A percentile compares a stretch with the other conserved stretches of the same genome.
Conservation (phyloP, 2,113 vertebrate species). For the Conger conger region DNA sequence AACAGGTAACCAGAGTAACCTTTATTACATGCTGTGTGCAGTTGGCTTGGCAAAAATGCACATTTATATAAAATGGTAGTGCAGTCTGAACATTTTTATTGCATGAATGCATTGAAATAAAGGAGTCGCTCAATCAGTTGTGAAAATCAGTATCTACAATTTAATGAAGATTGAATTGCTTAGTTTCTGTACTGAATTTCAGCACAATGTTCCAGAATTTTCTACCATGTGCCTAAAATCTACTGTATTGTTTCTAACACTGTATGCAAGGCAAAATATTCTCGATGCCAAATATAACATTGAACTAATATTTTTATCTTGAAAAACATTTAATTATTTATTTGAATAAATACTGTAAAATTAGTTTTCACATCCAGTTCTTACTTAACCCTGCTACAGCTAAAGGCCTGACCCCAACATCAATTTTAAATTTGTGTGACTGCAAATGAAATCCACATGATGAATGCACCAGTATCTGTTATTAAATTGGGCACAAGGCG, state of each 20-base stretch:
- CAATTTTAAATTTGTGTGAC: neutral
- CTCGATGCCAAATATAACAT: constrained; percentile 48
- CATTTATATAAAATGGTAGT: no score
- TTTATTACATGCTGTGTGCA: constrained; percentile 1
- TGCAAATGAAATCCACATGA: neutral
- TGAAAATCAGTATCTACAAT: neutral
- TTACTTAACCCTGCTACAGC: neutral
- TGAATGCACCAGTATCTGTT: neutral
- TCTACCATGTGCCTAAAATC: constrained; percentile 30
- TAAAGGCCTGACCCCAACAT: neutral
- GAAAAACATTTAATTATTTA: constrained; percentile 54
- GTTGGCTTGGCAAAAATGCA: neutral
- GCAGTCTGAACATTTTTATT: neutral
- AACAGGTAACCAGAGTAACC: neutral
- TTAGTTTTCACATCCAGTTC: neutral
- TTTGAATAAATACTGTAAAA: constrained; percentile 28
- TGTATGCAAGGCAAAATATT: constrained; percentile 44
- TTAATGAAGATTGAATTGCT: neutral
- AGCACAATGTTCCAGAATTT: neutral
- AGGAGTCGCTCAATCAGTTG: constrained; percentile 10
- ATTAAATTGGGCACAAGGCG: neutral
- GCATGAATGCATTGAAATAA: neutral
- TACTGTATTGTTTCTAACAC: constrained; percentile 47
- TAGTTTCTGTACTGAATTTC: neutral
- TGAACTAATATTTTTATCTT: constrained; percentile 35